Evolutionary conservation across 2,888 invertebrate species (phyloP).

Genomic region (Macrosiphum euphorbiae): DNA sequence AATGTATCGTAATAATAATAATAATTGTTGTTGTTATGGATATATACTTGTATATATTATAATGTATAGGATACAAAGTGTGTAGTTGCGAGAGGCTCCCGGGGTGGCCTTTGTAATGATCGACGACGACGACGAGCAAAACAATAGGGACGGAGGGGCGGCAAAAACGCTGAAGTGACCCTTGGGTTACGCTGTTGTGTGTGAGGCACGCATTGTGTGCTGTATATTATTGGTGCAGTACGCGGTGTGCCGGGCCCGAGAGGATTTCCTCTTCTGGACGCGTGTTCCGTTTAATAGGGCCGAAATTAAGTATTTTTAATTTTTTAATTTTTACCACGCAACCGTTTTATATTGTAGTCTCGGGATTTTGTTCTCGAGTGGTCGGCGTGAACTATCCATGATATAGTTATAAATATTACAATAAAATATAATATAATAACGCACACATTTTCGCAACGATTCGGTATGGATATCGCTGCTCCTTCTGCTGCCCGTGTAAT

Average conservation of each 20-base stretch:
- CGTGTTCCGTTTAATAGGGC: constrained; percentile 61
- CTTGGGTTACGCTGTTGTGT: constrained; percentile 27
- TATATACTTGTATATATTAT: constrained; percentile 17
- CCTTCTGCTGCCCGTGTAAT: not conserved
- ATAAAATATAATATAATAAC: not conserved
- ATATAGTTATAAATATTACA: too few relatives aligned
- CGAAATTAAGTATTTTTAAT: constrained; percentile 51
- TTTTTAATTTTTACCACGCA: not conserved
- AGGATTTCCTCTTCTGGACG: constrained; percentile 57
- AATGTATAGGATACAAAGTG: constrained; percentile 40
- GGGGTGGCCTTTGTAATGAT: constrained; percentile 65
- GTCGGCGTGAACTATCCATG: not conserved
- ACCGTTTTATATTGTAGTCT: not conserved
- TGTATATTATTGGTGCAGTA: not conserved
- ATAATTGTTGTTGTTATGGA: constrained; percentile 63
- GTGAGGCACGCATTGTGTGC: constrained; percentile 13
- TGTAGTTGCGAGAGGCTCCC: constrained; percentile 41
- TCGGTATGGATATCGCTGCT: not conserved
- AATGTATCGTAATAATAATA: constrained; percentile 60
- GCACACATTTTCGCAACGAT: not conserved
- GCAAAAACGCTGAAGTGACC: constrained; percentile 51
- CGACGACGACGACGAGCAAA: constrained; percentile 58
- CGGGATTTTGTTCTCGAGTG: not conserved
- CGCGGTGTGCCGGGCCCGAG: constrained; percentile 34
- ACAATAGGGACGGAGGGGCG: constrained; percentile 46